Percentiles rank a stretch among this genome's conserved stretches.
Conservation (phyloP, 2,113 vertebrate species). For the Indicator indicator region DNA sequence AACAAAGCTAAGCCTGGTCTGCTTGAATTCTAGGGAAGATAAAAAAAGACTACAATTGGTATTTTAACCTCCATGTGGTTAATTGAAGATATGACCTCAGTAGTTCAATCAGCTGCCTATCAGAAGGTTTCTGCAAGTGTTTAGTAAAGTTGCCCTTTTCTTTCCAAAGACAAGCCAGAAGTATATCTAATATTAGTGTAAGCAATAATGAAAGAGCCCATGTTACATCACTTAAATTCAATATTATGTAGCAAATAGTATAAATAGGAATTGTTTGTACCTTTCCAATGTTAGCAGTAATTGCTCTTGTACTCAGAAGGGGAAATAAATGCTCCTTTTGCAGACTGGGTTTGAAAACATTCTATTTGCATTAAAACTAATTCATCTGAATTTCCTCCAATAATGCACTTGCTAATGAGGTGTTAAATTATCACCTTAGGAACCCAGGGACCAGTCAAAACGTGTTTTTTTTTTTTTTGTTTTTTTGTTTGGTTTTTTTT, state of each 20-base stretch:
- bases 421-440: conserved; percentile 74
- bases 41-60: neutral
- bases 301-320: neutral
- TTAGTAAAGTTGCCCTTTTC: neutral
- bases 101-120: neutral
- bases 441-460: conserved; percentile 62
- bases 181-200: neutral
- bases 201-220: neutral
- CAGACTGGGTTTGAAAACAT: conserved; percentile 39
- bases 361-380: conserved; percentile 63
- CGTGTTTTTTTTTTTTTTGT: conserved; percentile 34
- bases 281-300: neutral
- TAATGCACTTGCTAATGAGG: conserved; percentile 74
- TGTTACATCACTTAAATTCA: neutral
- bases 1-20: neutral
- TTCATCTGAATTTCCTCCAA: conserved; percentile 70
- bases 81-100: neutral
- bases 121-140: neutral
- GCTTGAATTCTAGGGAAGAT: neutral
- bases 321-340: conserved; percentile 18
- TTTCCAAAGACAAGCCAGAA: neutral
- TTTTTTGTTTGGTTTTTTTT: conserved; percentile 21
- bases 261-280: neutral
- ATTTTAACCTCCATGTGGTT: neutral
- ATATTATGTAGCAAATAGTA: neutral